Percentiles rank a stretch among this genome's conserved stretches.
These are phyloP conservation scores for Masticophis lateralis DNA, from an alignment of 2,797 vertebrate genomes.

Conservation along the genomic window DNA sequence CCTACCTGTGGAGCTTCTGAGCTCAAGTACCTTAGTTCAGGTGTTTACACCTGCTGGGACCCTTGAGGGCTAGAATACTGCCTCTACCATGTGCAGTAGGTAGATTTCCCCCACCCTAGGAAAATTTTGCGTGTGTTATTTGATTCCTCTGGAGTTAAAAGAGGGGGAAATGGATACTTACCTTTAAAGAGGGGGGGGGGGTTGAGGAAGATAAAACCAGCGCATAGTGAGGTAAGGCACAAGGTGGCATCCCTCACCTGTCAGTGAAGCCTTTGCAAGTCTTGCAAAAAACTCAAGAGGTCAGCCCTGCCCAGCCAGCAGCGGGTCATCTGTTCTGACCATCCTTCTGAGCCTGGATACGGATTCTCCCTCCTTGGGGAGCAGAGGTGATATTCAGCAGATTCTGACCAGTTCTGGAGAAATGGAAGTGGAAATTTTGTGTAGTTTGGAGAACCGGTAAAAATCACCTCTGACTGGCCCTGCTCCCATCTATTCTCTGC, in stretches of 20 bases:
- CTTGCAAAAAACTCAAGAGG: neutral
- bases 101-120: neutral
- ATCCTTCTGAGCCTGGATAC: neutral
- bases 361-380: neutral
- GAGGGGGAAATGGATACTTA: no score
- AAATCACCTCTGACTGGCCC: no score
- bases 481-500: no score
- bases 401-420: no score
- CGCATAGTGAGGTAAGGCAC: neutral
- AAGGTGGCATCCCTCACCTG: neutral
- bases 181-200: neutral
- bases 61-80: neutral
- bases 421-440: no score
- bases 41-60: neutral
- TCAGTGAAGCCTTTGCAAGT: neutral
- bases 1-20: neutral
- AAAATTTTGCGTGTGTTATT: neutral
- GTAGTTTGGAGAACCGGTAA: no score
- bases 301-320: neutral
- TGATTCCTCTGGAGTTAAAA: neutral
- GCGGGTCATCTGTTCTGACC: neutral
- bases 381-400: no score
- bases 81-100: neutral
- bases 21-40: neutral
- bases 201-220: neutral